Evolutionary conservation across 2,113 vertebrate species (phyloP).

Genomic region (Muscicapa adusta): DNA sequence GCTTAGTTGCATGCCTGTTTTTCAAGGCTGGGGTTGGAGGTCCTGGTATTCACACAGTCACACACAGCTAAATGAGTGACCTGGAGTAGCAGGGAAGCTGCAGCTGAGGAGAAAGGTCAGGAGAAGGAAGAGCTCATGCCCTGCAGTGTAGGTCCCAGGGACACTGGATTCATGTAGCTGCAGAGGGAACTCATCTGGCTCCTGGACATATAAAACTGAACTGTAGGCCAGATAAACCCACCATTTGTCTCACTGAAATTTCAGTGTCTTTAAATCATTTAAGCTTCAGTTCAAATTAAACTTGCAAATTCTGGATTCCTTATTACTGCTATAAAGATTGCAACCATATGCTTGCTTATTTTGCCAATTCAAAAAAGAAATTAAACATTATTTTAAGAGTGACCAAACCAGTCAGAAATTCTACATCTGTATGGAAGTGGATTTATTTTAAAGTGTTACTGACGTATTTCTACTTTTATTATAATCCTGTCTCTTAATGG

Average conservation of each 20-base stretch:
- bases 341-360: constrained; percentile 51
- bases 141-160: background rate
- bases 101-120: background rate
- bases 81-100: background rate
- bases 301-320: constrained; percentile 17
- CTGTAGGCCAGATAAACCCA: background rate
- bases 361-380: constrained; percentile 37
- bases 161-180: background rate
- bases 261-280: constrained; percentile 10
- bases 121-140: background rate
- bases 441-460: constrained; percentile 28
- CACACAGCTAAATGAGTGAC: background rate
- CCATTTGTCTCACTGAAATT: constrained; percentile 4
- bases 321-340: constrained; percentile 15
- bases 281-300: background rate
- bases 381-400: constrained; percentile 7
- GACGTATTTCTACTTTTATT: constrained; percentile 33
- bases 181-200: background rate
- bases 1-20: background rate
- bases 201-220: no score
- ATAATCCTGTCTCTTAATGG: constrained; percentile 22
- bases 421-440: background rate
- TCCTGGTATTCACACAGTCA: background rate
- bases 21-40: background rate
- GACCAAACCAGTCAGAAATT: constrained; percentile 19